Percentiles rank a stretch among this genome's conserved stretches.
These are phyloP conservation scores for Apodemus sylvaticus DNA, from an alignment of 2,113 vertebrate species.

Conservation along the genomic window DNA sequence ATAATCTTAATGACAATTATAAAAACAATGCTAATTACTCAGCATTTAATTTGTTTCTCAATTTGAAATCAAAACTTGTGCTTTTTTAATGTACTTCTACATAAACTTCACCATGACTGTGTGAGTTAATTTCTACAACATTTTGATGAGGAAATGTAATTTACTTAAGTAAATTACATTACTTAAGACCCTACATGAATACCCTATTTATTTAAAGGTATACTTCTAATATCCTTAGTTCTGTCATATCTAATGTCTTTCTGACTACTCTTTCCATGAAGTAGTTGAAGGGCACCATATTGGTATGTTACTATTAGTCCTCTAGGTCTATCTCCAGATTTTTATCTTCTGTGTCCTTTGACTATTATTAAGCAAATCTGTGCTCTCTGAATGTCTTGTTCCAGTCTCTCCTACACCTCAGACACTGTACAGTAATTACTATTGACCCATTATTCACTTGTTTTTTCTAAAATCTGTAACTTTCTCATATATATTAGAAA, in stretches of 20 bases:
- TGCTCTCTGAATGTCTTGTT: background rate
- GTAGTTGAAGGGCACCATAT: rapidly evolving
- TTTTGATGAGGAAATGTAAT: background rate
- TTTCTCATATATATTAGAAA: too few relatives aligned
- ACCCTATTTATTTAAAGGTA: background rate
- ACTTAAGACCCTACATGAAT: background rate
- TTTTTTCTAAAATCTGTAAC: too few relatives aligned
- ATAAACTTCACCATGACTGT: background rate
- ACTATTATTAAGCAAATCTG: background rate
- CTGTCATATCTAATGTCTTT: background rate
- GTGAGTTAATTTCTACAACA: background rate
- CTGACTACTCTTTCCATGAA: background rate
- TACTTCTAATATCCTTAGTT: background rate
- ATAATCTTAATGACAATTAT: background rate
- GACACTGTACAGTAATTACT: too few relatives aligned
- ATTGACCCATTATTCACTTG: background rate
- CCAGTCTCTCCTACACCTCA: background rate
- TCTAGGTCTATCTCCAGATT: background rate
- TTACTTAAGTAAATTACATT: background rate
- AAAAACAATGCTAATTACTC: background rate
- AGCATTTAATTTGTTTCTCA: background rate
- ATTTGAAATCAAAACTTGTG: background rate
- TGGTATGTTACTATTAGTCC: background rate
- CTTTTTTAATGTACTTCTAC: background rate
- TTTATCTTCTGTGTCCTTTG: background rate